Conservation (phyloP, 2,888 invertebrate species). For the Eupithecia abbreviata region DNA sequence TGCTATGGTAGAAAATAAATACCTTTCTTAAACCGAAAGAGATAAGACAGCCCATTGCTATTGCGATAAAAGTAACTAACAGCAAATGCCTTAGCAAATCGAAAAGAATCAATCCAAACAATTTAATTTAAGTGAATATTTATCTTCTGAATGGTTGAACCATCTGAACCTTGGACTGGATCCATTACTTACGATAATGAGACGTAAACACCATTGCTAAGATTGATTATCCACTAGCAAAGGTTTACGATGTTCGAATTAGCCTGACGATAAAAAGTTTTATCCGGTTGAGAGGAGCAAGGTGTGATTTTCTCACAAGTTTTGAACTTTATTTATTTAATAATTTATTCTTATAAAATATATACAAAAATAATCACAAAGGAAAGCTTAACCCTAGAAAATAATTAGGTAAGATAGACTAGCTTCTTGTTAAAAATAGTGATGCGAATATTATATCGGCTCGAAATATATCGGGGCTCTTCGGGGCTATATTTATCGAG, state of each 20-base stretch:
- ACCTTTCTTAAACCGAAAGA: background rate
- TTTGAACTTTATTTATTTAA: background rate
- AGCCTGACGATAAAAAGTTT: constrained; percentile 44
- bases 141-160: constrained; percentile 6
- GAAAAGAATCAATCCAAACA: constrained; percentile 1
- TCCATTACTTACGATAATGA: constrained; percentile 33
- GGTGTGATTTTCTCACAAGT: background rate
- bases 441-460: no score
- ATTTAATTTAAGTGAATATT: constrained; percentile 15
- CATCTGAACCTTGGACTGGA: constrained; percentile 20
- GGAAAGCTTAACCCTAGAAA: no score
- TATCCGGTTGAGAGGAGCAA: constrained; percentile 18
- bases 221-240: constrained; percentile 30
- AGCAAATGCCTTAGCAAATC: background rate
- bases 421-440: no score
- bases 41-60: background rate
- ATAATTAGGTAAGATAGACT: no score
- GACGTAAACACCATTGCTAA: constrained; percentile 30
- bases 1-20: background rate
- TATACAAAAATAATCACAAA: no score
- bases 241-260: constrained; percentile 44
- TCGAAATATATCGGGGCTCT: no score
- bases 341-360: no score
- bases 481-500: no score
- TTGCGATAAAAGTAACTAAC: background rate